Conservation (phyloP, 2,797 vertebrate genomes). For the Danio choprae region DNA sequence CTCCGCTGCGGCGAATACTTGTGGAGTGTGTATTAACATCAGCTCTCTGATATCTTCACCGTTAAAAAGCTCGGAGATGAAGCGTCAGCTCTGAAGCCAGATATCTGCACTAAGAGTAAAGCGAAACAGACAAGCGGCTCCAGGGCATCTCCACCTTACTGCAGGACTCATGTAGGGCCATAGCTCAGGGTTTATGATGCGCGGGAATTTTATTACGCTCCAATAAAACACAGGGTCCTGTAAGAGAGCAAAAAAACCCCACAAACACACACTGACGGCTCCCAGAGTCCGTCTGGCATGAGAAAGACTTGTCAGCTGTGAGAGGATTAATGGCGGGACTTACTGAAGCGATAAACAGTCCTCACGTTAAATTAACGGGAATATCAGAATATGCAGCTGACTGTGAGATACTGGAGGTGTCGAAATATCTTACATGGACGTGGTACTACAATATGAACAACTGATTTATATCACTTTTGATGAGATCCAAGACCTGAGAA, state of each 20-base stretch:
- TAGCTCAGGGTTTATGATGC: constrained; percentile 58
- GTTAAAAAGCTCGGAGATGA: constrained; percentile 6
- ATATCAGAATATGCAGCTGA: background rate
- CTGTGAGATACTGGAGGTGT: background rate
- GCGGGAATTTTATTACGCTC: constrained; percentile 59
- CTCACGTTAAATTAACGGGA: constrained; percentile 30
- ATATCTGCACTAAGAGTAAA: constrained; percentile 31
- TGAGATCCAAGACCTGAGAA: no score
- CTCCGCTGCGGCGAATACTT: background rate
- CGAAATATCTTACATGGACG: no score
- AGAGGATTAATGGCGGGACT: constrained; percentile 27
- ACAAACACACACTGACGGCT: constrained; percentile 13
- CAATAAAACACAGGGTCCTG: constrained; percentile 51
- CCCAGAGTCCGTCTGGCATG: constrained; percentile 32
- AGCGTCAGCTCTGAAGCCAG: background rate
- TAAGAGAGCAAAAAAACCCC: constrained; percentile 29
- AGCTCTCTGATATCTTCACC: constrained; percentile 21
- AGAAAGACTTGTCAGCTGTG: constrained; percentile 12
- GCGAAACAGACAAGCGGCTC: constrained; percentile 20
- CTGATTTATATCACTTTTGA: no score
- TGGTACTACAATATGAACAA: no score
- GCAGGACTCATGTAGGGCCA: constrained; percentile 28
- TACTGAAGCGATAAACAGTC: constrained; percentile 43
- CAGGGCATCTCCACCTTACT: constrained; percentile 17
- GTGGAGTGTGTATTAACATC: background rate